phyloP scores from a whole-genome alignment of 2,888 invertebrate genomes.

The Ichneumoninae sp. region DNA sequence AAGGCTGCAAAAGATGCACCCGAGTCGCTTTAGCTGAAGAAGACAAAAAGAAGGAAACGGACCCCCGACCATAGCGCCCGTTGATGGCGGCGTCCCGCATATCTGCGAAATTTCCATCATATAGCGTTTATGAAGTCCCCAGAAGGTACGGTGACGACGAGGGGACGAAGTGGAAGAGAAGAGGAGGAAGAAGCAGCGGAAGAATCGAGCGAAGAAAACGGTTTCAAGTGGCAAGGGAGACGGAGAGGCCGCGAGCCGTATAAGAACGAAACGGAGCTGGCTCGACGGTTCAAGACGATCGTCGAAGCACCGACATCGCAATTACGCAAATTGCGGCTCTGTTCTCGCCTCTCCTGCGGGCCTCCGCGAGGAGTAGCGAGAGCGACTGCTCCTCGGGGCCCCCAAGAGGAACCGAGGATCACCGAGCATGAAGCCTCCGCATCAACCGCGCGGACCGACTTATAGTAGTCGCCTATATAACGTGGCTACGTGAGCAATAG shows the following conservation, averaged over 20 bases:
- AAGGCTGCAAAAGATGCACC: too few relatives aligned
- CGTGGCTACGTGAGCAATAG: constrained; percentile 28
- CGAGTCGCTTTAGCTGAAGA: not conserved
- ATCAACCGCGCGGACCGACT: constrained; percentile 13
- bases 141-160: constrained; percentile 26
- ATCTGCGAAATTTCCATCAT: constrained; percentile 71
- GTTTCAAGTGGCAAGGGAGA: constrained; percentile 32
- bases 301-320: constrained; percentile 77
- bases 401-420: constrained; percentile 21
- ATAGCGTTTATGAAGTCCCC: constrained; percentile 64
- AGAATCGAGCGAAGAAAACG: constrained; percentile 28
- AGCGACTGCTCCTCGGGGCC: constrained; percentile 17
- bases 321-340: constrained; percentile 83
- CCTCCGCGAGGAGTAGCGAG: constrained; percentile 67
- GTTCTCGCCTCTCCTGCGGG: constrained; percentile 80
- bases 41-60: not conserved
- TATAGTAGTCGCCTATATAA: constrained; percentile 17
- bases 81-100: constrained; percentile 55
- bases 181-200: not conserved
- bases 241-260: constrained; percentile 27
- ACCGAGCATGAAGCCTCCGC: constrained; percentile 22
- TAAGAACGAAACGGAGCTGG: constrained; percentile 50
- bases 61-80: too few relatives aligned
- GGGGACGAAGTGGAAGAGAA: not conserved
- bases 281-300: constrained; percentile 63